A percentile compares a stretch with the other conserved stretches of the same genome.
Evolutionary conservation across 2,888 invertebrate species (phyloP).

Genomic region (Oligia strigilis): DNA sequence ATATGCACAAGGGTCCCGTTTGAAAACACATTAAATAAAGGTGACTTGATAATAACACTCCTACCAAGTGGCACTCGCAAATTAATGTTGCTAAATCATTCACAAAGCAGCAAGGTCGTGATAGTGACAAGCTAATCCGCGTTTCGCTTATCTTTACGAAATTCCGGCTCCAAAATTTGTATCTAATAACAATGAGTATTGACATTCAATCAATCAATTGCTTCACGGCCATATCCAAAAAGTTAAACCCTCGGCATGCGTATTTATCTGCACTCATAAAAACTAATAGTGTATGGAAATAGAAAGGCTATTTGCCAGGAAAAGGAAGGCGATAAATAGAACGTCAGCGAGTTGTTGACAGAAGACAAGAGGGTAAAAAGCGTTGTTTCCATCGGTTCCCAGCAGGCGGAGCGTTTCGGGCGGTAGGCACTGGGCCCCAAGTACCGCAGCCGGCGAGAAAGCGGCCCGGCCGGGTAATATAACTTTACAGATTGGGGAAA

Average conservation of each 20-base stretch:
- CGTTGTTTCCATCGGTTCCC: constrained; percentile 56
- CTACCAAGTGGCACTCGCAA: constrained; percentile 12
- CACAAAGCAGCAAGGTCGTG: constrained; percentile 57
- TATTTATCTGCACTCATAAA: neutral
- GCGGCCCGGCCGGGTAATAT: constrained; percentile 36
- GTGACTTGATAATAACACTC: constrained; percentile 18
- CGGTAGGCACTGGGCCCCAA: constrained; percentile 19
- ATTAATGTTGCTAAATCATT: constrained; percentile 42
- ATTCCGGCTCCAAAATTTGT: constrained; percentile 57
- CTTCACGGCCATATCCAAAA: constrained; percentile 16
- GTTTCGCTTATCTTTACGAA: constrained; percentile 49
- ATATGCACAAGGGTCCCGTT: constrained; percentile 12
- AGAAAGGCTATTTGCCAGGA: constrained; percentile 7
- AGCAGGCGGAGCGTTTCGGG: constrained; percentile 67
- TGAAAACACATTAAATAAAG: constrained; percentile 2
- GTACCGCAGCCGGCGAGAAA: constrained; percentile 60
- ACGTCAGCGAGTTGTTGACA: neutral
- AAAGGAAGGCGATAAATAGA: constrained; percentile 4
- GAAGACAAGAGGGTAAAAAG: constrained; percentile 39
- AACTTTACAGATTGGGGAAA: constrained; percentile 34
- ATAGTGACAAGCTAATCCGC: constrained; percentile 59
- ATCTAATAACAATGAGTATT: constrained; percentile 38
- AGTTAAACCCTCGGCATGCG: neutral
- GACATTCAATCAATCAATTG: constrained; percentile 47
- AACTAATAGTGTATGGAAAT: constrained; percentile 13